A percentile compares a stretch with the other conserved stretches of the same genome.
Conservation (phyloP, 2,797 vertebrate genomes). For the Sebastes minor region DNA sequence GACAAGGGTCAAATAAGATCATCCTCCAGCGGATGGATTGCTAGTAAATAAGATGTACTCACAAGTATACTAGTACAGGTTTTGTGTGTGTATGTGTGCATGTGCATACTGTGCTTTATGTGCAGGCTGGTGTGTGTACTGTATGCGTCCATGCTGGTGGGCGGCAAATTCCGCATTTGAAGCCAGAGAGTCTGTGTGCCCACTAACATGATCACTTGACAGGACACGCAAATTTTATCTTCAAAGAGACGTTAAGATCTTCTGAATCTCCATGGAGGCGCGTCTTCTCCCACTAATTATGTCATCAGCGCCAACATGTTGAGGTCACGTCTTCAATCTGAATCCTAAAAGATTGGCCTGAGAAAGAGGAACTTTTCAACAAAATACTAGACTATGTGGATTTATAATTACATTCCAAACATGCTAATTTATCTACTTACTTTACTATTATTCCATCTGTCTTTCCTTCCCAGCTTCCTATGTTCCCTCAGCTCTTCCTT, state of each 20-base stretch:
- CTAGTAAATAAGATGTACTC: background rate
- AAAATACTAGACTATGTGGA: background rate
- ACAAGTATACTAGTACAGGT: background rate
- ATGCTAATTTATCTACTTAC: background rate
- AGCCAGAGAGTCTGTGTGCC: slow-evolving; percentile 53
- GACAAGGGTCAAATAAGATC: background rate
- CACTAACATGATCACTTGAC: slow-evolving; percentile 52
- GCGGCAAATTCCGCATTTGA: slow-evolving; percentile 47
- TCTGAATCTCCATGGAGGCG: slow-evolving; percentile 22
- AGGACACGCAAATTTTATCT: slow-evolving; percentile 51
- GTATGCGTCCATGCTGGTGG: slow-evolving; percentile 46
- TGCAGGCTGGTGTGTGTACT: slow-evolving; percentile 25
- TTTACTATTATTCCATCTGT: background rate
- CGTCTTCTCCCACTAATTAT: slow-evolving; percentile 47
- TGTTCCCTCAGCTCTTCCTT: background rate
- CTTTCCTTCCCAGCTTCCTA: background rate
- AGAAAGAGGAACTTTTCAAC: slow-evolving; percentile 1
- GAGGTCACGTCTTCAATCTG: slow-evolving; percentile 3
- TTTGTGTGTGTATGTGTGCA: background rate
- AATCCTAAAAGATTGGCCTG: background rate
- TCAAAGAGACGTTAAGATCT: slow-evolving; percentile 29
- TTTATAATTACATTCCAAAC: background rate
- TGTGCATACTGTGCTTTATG: slow-evolving; percentile 11
- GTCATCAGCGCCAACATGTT: slow-evolving; percentile 14
- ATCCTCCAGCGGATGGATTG: background rate